Evolutionary conservation across 2,113 vertebrate genomes (phyloP), one percentile per base, ranked within the genome.

Genomic region (Sigmodon hispidus): DNA sequence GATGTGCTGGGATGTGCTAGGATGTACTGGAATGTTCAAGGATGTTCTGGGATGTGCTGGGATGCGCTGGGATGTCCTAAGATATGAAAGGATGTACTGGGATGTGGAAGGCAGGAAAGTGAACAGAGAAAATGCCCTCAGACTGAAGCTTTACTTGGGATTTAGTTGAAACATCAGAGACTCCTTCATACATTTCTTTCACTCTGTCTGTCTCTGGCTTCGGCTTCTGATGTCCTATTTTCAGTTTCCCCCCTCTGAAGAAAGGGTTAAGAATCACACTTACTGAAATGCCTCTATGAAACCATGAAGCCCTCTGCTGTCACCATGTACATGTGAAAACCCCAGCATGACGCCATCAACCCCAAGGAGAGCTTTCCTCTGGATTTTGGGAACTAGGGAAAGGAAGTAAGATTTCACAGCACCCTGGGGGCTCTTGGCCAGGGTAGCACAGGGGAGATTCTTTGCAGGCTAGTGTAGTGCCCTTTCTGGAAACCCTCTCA

Each of bases 401-500:
- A 92, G 48, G 81, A 93, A 93, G 89, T 24, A 43, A 0, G 48
- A 85, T 34, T 57, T 72, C 65, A 90, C 85, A 92, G 29, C 1
- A 55, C 76, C 57, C 70, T 95, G 31, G 55, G 87, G 67, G 59
- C 50, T 92, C 72, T 34, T 63, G 92, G 34, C n/a, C 76, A 94
- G 59, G 86, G 29, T 17, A 79, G 57, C 26, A 89, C 24, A 95
- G 63, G 1, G 73, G 57, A 72, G 59, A 55, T 85, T 87, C 89
- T 79, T 95, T 94, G 86, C 36, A 95, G 73, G 73, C 73, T 95
- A 94, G 76, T 93, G 80, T 7, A 93, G 61, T 55, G 29, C 57
- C 87, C 48, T 96, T 97, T 94, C 65, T 96, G 95, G 95, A 95
- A 96, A 92, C 34, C 40, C 73, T 87, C 80, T 77, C 19, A 89